Evolutionary conservation across 2,888 invertebrate species (phyloP).

Genomic region (Protula sp.): DNA sequence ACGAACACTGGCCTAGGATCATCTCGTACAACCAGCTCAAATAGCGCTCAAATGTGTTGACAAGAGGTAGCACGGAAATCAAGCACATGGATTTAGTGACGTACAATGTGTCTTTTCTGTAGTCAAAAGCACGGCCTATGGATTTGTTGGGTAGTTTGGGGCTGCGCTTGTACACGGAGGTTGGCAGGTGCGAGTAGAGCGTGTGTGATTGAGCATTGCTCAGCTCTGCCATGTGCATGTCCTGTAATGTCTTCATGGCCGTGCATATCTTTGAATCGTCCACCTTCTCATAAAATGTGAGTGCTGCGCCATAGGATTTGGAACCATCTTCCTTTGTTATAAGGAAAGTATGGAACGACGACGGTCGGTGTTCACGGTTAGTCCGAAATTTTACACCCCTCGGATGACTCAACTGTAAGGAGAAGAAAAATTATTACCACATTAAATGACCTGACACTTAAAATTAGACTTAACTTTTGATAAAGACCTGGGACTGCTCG

Average conservation of each 20-base stretch:
- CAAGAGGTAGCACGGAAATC: conserved; percentile 82
- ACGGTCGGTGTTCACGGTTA: conserved; percentile 79
- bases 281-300: conserved; percentile 95
- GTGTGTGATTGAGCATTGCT: conserved; percentile 30
- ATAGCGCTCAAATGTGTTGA: conserved; percentile 33
- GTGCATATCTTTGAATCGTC: conserved; percentile 85
- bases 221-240: conserved; percentile 55
- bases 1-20: conserved; percentile 12
- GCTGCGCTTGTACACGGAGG: conserved; percentile 39
- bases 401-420: conserved; percentile 81
- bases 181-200: conserved; percentile 49
- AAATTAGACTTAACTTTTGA: too few species aligned
- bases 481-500: too few species aligned
- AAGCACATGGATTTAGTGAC: conserved; percentile 93
- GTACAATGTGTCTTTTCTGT: conserved; percentile 86
- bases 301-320: conserved; percentile 86
- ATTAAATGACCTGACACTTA: too few species aligned
- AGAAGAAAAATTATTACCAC: background rate
- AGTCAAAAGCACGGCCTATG: conserved; percentile 64
- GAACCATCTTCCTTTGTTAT: conserved; percentile 96
- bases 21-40: conserved; percentile 40
- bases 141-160: conserved; percentile 9
- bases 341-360: conserved; percentile 92
- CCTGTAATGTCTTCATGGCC: conserved; percentile 92
- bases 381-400: conserved; percentile 91